Evolutionary conservation across 1,140 invertebrate species (phyloP), one percentile per base, ranked within the genome.

Genomic region (Drosophila erecta): DNA sequence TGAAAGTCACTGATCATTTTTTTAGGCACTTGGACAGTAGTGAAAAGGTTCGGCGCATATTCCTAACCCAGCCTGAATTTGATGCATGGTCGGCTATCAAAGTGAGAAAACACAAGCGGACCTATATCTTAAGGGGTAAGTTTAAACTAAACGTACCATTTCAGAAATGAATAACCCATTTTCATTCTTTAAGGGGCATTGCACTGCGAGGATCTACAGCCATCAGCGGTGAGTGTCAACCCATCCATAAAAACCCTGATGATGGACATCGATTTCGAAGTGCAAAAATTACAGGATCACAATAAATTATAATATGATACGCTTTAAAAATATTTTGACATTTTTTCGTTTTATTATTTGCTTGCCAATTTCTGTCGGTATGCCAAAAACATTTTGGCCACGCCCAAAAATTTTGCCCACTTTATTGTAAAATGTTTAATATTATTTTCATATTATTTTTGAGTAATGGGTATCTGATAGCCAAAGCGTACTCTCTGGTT

Each of bases 101-200:
- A 22, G 55, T 33, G 8, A 58, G 55, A 35, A 58, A 58, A 11
- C 55, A 58, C n/a, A 58, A 46, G 3, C 14, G 55, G 5, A 58
- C 55, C 3, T 58, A 58, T 35, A n/a, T 33, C n/a, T 35, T 58
- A 20, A 22, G 46, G 11, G 55, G 55, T 58, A 20, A 6, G 3
- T 6, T 11, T 2, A 20, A 6, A 7, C 4, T 17, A 1, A 15
- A 3, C 22, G 20, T 0, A 12, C 0, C 0, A 7, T 22, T 12
- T 2, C 17, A 10, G 3, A 12, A 33, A 17, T 12, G 1, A 7
- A 0, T 51, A 12, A 35, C 10, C 3, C 7, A 14, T 7, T 20
- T 2, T 2, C 20, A 46, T n/a, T 15, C 14, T 2, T n/a, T 6
- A 11, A 58, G 56, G 17, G 12, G 43, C 56, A 17, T 37, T 30